Evolutionary conservation across 1,140 invertebrate genomes (phyloP).

Genomic region (Drosophila guanche): DNA sequence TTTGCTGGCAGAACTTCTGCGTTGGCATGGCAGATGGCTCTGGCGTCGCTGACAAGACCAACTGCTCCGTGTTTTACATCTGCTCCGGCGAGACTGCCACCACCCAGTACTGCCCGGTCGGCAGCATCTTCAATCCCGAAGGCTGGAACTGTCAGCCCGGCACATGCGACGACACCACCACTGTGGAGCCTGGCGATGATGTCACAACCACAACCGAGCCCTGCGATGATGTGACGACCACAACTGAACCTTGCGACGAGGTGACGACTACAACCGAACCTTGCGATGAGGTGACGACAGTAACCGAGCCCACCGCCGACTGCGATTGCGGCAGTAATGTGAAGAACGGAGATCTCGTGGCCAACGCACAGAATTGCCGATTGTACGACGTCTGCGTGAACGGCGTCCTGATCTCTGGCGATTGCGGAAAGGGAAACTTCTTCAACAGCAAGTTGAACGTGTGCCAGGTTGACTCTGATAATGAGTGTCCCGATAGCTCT

Average conservation of each 20-base stretch:
- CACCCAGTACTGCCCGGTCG: constrained; percentile 28
- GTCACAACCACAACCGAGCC: constrained; percentile 16
- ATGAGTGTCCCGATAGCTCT: constrained; percentile 39
- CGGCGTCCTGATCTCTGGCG: constrained; percentile 30
- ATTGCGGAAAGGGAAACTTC: constrained; percentile 51
- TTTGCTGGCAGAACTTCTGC: constrained; percentile 68
- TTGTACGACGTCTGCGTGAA: constrained; percentile 40
- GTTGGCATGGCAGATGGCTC: constrained; percentile 42
- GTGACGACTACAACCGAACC: constrained; percentile 10
- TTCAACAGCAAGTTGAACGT: constrained; percentile 13
- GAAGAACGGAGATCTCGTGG: constrained; percentile 25
- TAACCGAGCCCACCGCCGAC: constrained; percentile 10
- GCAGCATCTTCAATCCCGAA: constrained; percentile 23
- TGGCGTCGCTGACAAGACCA: constrained; percentile 22
- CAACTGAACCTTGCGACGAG: constrained; percentile 23
- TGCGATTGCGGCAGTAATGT: constrained; percentile 44
- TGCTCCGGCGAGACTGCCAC: constrained; percentile 35
- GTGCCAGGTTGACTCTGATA: constrained; percentile 28
- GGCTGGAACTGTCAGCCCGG: constrained; percentile 43
- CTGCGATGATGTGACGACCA: constrained; percentile 22
- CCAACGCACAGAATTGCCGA: constrained; percentile 43
- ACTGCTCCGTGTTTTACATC: constrained; percentile 50
- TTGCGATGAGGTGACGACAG: constrained; percentile 15
- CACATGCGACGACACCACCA: constrained; percentile 20
- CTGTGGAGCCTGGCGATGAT: constrained; percentile 19